These are phyloP conservation scores for Rhynchopsitta pachyrhyncha DNA, from an alignment of 2,113 vertebrate species.

Conservation along the genomic window DNA sequence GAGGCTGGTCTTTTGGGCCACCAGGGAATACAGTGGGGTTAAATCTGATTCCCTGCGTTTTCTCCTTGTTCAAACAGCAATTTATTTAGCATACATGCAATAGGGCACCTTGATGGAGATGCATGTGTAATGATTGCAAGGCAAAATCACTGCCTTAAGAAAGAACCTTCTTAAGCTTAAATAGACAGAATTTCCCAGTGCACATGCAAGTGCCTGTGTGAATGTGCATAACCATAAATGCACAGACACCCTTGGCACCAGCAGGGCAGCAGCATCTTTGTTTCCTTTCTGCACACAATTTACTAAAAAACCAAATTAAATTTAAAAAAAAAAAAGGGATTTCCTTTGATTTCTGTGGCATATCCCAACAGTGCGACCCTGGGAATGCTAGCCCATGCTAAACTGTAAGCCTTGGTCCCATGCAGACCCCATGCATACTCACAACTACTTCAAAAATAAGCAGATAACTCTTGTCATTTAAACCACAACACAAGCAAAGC, in stretches of 20 bases:
- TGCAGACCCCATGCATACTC: not conserved
- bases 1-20: not conserved
- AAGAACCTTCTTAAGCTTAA: not conserved
- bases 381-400: not conserved
- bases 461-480: not conserved
- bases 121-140: not conserved
- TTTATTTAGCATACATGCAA: not conserved
- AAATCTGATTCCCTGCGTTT: not conserved
- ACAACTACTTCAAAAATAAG: not conserved
- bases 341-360: not conserved
- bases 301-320: not conserved
- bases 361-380: not conserved
- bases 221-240: not conserved
- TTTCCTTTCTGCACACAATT: not conserved
- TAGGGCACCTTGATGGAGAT: not conserved
- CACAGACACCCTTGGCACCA: not conserved
- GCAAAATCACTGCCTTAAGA: not conserved
- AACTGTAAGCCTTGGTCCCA: not conserved
- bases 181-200: not conserved
- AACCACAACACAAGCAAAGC: not conserved
- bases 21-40: not conserved
- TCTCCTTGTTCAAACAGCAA: not conserved
- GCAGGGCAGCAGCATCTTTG: not conserved
- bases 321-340: not conserved
- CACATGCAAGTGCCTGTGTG: fast-evolving